Base-by-base conservation (phyloP, 2,888 invertebrate genomes). In the Tiphia femorata region DNA sequence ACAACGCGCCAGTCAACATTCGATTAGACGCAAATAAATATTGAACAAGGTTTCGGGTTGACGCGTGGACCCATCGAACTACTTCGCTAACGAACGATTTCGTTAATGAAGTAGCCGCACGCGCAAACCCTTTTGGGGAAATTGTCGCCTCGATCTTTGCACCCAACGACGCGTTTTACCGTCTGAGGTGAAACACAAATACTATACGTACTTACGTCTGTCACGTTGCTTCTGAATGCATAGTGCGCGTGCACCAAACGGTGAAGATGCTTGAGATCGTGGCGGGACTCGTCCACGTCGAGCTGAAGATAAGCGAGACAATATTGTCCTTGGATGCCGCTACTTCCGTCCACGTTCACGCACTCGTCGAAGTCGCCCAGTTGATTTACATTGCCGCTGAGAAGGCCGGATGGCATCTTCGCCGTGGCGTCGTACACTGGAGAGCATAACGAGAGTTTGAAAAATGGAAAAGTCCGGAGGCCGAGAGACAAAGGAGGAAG, bases 341-440 rank as follows among this genome's bases (percentile, higher is more conserved):
- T 85, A 35, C 76, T 77, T 55, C 79, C 76, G 27, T 78, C 73
- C 33, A 80, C 65, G 5, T 79, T 73, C 25, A 91, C 81, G 75
- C 91, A 91, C 75, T 90, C 89, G 81, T 91, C 90, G 70, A 88
- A 91, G 81, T 91, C 90, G 0, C 91, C 91, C 44, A 88, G 88
- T 69, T 91, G 91, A 83, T 91, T 90, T 4, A 87, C 87, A 70
- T 91, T 91, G 7, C 91, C 91, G 70, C 86, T 89, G 16, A 91
- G 80, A 37, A 91, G 86, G 25, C 91, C 91, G 0, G 91, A 87
- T 0, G 91, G 88, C 4, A 89, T 85, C 79, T 91, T 91, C 1
- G 90, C 91, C 2, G 90, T 88, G n/a, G 91, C 88, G 78, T 91
- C 91, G 75, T 89, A 88, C 90, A 91, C 91, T 91, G 77, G n/a